Conservation (phyloP, 2,113 vertebrate genomes). For the Grallaria varia region DNA sequence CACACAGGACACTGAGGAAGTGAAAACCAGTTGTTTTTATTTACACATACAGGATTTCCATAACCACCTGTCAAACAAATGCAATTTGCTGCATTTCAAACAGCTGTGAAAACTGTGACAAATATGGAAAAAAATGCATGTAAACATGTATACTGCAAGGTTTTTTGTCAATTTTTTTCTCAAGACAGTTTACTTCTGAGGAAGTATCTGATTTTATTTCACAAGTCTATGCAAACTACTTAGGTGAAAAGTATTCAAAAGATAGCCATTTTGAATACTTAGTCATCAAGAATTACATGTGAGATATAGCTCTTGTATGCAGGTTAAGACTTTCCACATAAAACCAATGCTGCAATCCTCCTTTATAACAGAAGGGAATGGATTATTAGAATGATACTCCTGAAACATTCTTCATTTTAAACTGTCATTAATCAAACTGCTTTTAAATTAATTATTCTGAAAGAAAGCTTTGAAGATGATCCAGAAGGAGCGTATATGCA, state of each 20-base stretch:
- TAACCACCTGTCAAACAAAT: not conserved
- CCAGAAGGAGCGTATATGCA: not conserved
- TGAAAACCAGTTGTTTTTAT: not conserved
- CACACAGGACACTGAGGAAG: not conserved
- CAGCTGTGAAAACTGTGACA: not conserved
- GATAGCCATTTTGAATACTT: conserved; percentile 28
- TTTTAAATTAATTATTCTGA: conserved; percentile 9
- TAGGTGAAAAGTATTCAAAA: conserved; percentile 23
- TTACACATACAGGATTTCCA: not conserved
- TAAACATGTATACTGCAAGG: not conserved
- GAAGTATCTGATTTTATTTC: not conserved
- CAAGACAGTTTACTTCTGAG: not conserved
- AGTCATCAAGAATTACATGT: not conserved
- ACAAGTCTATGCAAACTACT: conserved; percentile 34
- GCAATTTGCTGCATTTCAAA: not conserved
- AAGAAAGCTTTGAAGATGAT: not conserved
- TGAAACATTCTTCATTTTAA: conserved; percentile 52
- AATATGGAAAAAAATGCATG: not conserved
- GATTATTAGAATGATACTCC: conserved; percentile 31
- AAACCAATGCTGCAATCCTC: conserved; percentile 36
- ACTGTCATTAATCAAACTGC: not conserved
- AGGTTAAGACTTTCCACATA: conserved; percentile 12
- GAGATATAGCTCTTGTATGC: conserved; percentile 4
- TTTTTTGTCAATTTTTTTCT: not conserved
- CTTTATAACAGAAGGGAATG: conserved; percentile 74